Percentiles rank a stretch among this genome's conserved stretches.
phyloP scores from a whole-genome alignment of 2,888 invertebrate species.

The Nycteola revayana region DNA sequence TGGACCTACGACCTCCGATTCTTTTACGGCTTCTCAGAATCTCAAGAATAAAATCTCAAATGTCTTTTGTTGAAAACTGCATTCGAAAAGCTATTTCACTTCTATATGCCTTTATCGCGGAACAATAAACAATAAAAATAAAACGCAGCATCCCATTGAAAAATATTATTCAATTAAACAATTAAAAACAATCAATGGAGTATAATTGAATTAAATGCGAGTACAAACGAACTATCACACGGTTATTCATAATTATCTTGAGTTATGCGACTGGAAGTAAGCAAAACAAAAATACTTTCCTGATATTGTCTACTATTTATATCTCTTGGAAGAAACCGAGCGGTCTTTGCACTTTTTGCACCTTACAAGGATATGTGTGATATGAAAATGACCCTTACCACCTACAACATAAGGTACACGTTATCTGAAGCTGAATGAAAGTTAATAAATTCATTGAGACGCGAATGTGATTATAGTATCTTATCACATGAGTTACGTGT shows the following conservation, averaged over 20 bases:
- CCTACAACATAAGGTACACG: conserved; percentile 1
- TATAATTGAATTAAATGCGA: conserved; percentile 25
- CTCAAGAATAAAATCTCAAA: too few species aligned
- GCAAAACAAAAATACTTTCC: conserved; percentile 20
- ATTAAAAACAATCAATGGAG: conserved; percentile 26
- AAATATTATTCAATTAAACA: conserved; percentile 6
- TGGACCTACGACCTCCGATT: too few species aligned
- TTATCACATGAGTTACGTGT: conserved; percentile 30
- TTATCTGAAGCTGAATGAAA: conserved; percentile 1
- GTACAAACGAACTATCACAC: conserved; percentile 16
- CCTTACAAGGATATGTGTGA: conserved; percentile 1
- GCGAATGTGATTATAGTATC: conserved; percentile 17
- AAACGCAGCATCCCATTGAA: conserved; percentile 8
- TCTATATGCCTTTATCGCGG: too few species aligned
- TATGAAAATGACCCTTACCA: conserved; percentile 2
- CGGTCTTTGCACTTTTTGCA: conserved; percentile 36
- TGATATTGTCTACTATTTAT: conserved; percentile 16
- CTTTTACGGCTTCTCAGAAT: too few species aligned
- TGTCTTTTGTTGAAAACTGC: too few species aligned
- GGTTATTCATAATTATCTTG: conserved; percentile 26
- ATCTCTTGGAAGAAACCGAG: conserved; percentile 40
- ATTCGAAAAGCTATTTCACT: too few species aligned
- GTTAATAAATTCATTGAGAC: conserved; percentile 38
- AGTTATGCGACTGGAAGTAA: conserved; percentile 16
- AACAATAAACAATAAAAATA: too few species aligned